Conservation (phyloP, 2,113 vertebrate genomes). For the Galbula dea region DNA sequence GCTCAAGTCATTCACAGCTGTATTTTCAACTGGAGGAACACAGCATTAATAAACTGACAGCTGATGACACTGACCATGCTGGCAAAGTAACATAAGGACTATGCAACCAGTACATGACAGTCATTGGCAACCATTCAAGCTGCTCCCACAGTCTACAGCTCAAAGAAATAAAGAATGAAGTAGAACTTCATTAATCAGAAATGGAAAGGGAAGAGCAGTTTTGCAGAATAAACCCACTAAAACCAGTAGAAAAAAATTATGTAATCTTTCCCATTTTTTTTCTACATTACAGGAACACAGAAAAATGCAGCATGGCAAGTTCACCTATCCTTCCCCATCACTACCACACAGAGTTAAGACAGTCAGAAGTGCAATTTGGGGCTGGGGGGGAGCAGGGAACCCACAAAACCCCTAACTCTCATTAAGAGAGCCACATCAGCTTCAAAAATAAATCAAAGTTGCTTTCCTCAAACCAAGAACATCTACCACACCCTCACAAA, state of each 20-base stretch:
- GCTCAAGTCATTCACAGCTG: not conserved
- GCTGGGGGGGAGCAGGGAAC: no score
- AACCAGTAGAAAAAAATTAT: not conserved
- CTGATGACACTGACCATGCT: not conserved
- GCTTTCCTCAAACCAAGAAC: not conserved
- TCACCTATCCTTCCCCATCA: not conserved
- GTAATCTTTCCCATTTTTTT: not conserved
- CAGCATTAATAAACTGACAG: not conserved
- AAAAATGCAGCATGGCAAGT: not conserved
- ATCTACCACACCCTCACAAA: not conserved
- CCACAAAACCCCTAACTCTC: not conserved
- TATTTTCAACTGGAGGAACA: not conserved
- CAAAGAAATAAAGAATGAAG: constrained; percentile 48
- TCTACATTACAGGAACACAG: not conserved
- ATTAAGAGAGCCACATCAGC: not conserved
- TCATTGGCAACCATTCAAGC: constrained; percentile 48
- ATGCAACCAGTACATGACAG: not conserved
- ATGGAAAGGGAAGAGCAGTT: constrained; percentile 41
- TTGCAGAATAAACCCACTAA: constrained; percentile 39
- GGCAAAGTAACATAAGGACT: constrained; percentile 22
- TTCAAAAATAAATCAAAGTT: not conserved
- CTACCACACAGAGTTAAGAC: fast-evolving
- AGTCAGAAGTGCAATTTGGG: not conserved
- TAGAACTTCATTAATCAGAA: constrained; percentile 57
- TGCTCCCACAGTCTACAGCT: constrained; percentile 52